A percentile compares a stretch with the other conserved stretches of the same genome.
Evolutionary conservation across 1,140 invertebrate species (phyloP).

Genomic region (Hesperophylax magnus): DNA sequence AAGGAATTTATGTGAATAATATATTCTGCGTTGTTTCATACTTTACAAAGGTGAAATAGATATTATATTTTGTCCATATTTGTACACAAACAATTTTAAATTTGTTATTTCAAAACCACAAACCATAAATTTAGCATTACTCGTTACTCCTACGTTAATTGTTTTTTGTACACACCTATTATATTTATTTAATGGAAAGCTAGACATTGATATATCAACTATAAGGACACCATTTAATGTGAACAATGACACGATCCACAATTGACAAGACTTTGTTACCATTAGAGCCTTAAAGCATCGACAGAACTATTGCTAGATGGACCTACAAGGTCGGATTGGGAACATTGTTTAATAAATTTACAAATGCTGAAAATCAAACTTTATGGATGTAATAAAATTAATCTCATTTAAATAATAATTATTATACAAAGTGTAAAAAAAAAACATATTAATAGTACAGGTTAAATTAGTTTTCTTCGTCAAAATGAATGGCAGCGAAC

Average conservation of each 20-base stretch:
- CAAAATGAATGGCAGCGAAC: too few relatives aligned
- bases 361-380: too few relatives aligned
- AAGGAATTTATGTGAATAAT: too few relatives aligned
- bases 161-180: slow-evolving; percentile 23
- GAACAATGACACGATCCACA: slow-evolving; percentile 30
- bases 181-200: slow-evolving; percentile 21
- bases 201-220: slow-evolving; percentile 19
- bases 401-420: background rate
- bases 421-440: background rate
- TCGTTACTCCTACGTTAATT: slow-evolving; percentile 16
- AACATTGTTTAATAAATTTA: background rate
- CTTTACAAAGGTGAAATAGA: too few relatives aligned
- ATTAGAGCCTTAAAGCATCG: slow-evolving; percentile 22
- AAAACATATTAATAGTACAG: background rate
- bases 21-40: too few relatives aligned
- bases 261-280: slow-evolving; percentile 33
- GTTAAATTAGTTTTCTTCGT: too few relatives aligned
- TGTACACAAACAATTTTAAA: background rate
- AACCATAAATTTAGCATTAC: background rate
- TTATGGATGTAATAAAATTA: background rate
- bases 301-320: slow-evolving; percentile 18
- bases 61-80: background rate
- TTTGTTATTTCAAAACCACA: background rate
- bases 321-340: background rate
- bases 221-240: slow-evolving; percentile 40